phyloP scores from a whole-genome alignment of 2,113 vertebrate species.

The Callipepla squamata region DNA sequence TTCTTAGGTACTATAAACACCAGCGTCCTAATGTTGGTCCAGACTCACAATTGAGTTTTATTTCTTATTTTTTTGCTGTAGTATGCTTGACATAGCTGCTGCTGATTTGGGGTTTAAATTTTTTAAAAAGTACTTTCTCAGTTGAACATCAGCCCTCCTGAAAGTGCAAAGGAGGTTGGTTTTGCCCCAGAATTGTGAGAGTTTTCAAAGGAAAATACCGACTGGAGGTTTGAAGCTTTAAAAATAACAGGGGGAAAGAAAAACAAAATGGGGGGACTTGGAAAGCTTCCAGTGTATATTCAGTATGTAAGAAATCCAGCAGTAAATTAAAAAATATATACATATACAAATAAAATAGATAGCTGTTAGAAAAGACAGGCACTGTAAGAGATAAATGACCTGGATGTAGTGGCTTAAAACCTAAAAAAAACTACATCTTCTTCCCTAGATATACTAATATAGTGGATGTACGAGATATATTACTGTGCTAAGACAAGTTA shows the following conservation, averaged over 20 bases:
- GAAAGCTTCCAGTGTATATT: conserved; percentile 56
- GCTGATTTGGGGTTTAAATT: neutral
- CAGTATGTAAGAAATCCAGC: neutral
- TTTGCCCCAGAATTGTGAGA: neutral
- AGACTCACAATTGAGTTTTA: neutral
- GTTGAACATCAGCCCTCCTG: conserved; percentile 12
- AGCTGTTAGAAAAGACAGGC: neutral
- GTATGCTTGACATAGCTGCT: neutral
- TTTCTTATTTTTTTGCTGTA: conserved; percentile 34
- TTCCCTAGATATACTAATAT: neutral
- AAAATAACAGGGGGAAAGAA: conserved; percentile 22
- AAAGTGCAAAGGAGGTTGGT: conserved; percentile 9
- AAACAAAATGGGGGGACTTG: conserved; percentile 32
- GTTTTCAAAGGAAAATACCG: conserved; percentile 29
- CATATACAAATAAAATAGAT: neutral
- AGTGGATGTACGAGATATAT: no score
- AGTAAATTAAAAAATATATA: neutral
- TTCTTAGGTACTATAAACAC: conserved; percentile 62
- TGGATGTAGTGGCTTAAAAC: neutral
- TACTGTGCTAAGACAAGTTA: neutral
- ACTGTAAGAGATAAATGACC: neutral
- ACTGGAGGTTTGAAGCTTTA: conserved; percentile 36
- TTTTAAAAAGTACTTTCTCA: conserved; percentile 14
- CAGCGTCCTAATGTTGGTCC: conserved; percentile 31
- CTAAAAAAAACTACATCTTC: neutral